These are phyloP conservation scores for Hyperopisus bebe DNA, from an alignment of 2,113 vertebrate species.

Conservation along the genomic window DNA sequence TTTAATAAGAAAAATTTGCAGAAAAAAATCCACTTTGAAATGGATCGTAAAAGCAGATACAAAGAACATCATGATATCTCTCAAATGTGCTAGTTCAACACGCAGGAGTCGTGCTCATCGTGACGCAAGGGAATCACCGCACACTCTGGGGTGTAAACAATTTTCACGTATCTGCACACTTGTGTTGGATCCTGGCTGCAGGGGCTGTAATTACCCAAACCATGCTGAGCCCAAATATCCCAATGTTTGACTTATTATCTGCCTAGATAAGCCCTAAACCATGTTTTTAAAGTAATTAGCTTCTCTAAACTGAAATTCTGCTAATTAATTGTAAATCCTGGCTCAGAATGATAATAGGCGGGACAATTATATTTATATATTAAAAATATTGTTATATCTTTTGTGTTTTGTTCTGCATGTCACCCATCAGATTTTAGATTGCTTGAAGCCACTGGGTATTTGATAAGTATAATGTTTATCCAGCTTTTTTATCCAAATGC, in stretches of 20 bases:
- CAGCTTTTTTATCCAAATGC: neutral
- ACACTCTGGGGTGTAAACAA: neutral
- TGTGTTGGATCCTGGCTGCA: conserved; percentile 19
- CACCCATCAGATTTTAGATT: neutral
- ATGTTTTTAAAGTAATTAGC: conserved; percentile 53
- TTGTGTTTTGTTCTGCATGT: neutral
- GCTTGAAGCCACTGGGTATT: neutral
- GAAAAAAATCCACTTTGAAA: neutral
- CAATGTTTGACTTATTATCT: conserved; percentile 53
- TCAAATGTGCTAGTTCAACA: neutral
- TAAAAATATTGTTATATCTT: neutral
- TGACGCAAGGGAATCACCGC: neutral
- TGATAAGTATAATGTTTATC: neutral
- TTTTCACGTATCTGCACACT: neutral
- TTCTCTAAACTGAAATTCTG: conserved; percentile 44
- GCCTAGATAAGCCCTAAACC: conserved; percentile 41
- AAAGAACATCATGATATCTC: neutral
- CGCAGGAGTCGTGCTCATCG: neutral
- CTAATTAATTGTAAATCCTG: conserved; percentile 53
- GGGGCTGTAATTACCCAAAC: conserved; percentile 50
- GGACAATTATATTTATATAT: conserved; percentile 32
- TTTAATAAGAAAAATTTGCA: neutral
- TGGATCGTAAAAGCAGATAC: neutral
- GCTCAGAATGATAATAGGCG: conserved; percentile 22
- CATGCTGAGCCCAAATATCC: conserved; percentile 34